These are phyloP conservation scores for Etheostoma nigrum DNA, from an alignment of 2,797 vertebrate species.

Conservation along the genomic window DNA sequence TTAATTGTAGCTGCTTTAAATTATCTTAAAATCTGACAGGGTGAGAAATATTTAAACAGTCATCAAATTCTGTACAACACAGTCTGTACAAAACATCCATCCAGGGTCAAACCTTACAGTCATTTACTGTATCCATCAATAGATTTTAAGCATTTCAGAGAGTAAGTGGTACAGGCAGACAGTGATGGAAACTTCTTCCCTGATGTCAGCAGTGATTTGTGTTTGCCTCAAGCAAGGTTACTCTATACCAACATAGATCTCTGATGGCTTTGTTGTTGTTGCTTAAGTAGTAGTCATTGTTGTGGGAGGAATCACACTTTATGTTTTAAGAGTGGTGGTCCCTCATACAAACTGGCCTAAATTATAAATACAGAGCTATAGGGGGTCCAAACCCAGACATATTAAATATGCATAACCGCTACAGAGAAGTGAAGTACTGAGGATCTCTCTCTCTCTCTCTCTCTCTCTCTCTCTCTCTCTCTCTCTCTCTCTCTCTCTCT, in stretches of 20 bases:
- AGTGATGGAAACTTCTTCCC: conserved; percentile 23
- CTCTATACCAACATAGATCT: background rate
- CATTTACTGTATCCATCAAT: conserved; percentile 14
- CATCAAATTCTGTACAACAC: background rate
- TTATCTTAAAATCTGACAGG: background rate
- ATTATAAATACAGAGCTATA: conserved; percentile 75
- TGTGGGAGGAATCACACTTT: conserved; percentile 38
- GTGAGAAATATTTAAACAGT: background rate
- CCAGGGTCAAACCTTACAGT: background rate
- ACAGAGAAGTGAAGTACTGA: conserved; percentile 31
- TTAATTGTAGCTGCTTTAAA: background rate
- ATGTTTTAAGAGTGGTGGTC: conserved; percentile 30
- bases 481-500: no score
- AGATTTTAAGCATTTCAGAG: conserved; percentile 3
- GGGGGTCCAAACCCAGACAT: conserved; percentile 64
- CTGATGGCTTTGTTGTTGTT: background rate
- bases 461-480: no score
- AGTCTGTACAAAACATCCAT: conserved; percentile 9
- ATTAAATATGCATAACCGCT: conserved; percentile 80
- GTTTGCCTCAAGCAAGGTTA: background rate
- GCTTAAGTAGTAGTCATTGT: background rate
- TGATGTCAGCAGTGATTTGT: conserved; percentile 14
- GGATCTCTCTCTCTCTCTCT: background rate
- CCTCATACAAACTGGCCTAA: conserved; percentile 58
- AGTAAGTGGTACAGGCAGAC: conserved; percentile 23